Conservation (phyloP, 2,888 invertebrate species). For the Diaprepes abbreviatus region DNA sequence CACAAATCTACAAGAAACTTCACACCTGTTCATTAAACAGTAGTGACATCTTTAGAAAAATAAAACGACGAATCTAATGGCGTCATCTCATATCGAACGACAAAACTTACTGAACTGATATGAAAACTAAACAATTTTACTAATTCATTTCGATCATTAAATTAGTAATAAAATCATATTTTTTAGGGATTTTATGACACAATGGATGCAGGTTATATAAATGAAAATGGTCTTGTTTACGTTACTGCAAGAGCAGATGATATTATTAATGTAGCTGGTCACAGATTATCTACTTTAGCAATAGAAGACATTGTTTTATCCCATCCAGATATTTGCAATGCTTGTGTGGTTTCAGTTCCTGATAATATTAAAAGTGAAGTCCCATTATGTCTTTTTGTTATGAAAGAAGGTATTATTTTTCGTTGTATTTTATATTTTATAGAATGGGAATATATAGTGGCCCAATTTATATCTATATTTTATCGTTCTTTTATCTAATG, state of each 20-base stretch:
- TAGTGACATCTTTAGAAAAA: no score
- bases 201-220: slow-evolving; percentile 93
- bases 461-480: no score
- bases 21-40: no score
- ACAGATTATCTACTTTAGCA: slow-evolving; percentile 89
- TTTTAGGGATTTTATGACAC: slow-evolving; percentile 90
- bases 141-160: not conserved
- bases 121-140: no score
- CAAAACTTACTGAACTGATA: no score
- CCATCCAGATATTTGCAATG: slow-evolving; percentile 89
- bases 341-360: slow-evolving; percentile 91
- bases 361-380: slow-evolving; percentile 92
- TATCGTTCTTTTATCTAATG: no score
- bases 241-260: slow-evolving; percentile 95
- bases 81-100: no score
- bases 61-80: no score
- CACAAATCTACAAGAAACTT: no score
- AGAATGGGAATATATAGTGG: no score
- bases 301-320: slow-evolving; percentile 91
- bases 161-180: not conserved
- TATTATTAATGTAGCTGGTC: slow-evolving; percentile 95
- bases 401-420: slow-evolving; percentile 71
- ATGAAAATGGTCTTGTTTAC: slow-evolving; percentile 86
- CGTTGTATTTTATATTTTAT: not conserved
- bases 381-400: slow-evolving; percentile 89